Evolutionary conservation across 2,888 invertebrate genomes (phyloP).

Genomic region (Drosophila buzzatii): DNA sequence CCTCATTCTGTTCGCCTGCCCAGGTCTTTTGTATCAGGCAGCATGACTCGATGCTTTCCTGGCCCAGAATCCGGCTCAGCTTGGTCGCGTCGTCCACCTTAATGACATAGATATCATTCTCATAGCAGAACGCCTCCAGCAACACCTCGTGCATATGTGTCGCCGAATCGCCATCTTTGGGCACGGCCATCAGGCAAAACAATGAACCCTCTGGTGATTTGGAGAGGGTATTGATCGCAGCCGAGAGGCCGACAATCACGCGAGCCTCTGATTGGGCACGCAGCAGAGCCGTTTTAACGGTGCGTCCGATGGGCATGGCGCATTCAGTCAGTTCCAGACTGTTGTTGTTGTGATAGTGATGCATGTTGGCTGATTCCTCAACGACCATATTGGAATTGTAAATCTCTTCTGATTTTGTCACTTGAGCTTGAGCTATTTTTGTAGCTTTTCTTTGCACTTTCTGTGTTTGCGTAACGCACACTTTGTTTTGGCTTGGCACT

Average conservation of each 20-base stretch:
- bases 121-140: conserved; percentile 91
- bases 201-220: conserved; percentile 87
- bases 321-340: conserved; percentile 69
- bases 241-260: conserved; percentile 84
- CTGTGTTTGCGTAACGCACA: conserved; percentile 31
- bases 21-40: conserved; percentile 85
- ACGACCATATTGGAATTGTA: conserved; percentile 78
- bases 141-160: conserved; percentile 92
- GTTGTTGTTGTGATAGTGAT: conserved; percentile 55
- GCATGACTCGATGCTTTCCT: conserved; percentile 86
- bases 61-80: conserved; percentile 86
- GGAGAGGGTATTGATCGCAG: conserved; percentile 83
- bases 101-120: conserved; percentile 91
- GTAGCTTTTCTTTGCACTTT: conserved; percentile 61
- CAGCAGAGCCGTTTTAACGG: conserved; percentile 82
- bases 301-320: conserved; percentile 81
- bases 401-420: conserved; percentile 42
- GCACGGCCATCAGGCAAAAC: conserved; percentile 89
- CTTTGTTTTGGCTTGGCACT: conserved; percentile 48
- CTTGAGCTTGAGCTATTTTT: conserved; percentile 54
- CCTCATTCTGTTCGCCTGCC: conserved; percentile 84
- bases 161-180: conserved; percentile 90
- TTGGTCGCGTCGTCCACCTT: conserved; percentile 88
- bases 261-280: conserved; percentile 84
- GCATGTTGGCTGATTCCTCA: conserved; percentile 74